Percentiles rank a stretch among this genome's conserved stretches.
These are phyloP conservation scores for Delphinus delphis DNA, from an alignment of 2,113 vertebrate genomes.

Conservation along the genomic window DNA sequence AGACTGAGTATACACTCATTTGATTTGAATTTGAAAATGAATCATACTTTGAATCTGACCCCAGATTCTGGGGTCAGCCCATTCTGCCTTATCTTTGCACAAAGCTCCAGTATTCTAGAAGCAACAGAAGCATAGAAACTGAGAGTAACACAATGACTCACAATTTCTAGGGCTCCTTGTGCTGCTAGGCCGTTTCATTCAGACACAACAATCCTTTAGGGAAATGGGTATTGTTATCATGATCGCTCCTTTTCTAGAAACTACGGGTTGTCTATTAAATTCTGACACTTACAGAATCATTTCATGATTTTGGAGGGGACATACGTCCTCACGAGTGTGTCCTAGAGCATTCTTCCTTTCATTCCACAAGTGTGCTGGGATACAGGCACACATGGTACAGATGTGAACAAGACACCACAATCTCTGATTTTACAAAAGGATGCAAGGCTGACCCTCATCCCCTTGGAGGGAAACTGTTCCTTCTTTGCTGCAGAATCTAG, in stretches of 20 bases:
- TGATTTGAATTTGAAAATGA: conserved; percentile 14
- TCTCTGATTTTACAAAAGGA: not conserved
- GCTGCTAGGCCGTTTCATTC: not conserved
- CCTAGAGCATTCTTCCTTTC: not conserved
- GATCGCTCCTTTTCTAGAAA: not conserved
- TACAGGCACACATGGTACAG: not conserved
- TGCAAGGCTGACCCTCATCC: not conserved
- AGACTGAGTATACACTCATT: not conserved
- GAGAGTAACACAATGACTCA: not conserved
- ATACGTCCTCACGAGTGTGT: not conserved
- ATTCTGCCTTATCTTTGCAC: not conserved
- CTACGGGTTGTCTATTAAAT: not conserved
- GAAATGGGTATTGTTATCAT: not conserved
- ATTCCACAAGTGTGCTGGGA: not conserved
- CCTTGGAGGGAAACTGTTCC: not conserved
- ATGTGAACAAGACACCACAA: not conserved
- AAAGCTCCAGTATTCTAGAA: not conserved
- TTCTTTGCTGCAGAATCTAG: not conserved
- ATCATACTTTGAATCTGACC: not conserved
- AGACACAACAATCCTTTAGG: not conserved
- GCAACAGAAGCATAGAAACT: not conserved
- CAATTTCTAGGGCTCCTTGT: not conserved
- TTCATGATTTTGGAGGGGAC: not conserved
- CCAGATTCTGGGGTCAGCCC: not conserved
- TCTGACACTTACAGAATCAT: not conserved